phyloP scores from a whole-genome alignment of 2,888 invertebrate species.

The Drosophila mulleri region DNA sequence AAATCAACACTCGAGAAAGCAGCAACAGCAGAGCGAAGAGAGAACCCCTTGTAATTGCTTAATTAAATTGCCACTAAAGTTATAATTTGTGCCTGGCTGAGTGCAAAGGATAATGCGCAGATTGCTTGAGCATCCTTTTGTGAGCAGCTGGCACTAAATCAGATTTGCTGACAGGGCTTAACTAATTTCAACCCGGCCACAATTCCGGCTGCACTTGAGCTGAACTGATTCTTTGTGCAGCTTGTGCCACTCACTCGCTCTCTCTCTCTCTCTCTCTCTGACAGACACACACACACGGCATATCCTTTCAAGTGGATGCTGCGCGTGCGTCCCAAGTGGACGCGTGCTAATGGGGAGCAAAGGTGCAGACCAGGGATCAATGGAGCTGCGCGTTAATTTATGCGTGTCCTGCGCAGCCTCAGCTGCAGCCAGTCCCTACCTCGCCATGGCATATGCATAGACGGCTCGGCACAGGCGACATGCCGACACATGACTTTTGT shows the following conservation, averaged over 20 bases:
- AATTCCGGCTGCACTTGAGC: conserved; percentile 67
- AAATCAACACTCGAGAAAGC: conserved; percentile 61
- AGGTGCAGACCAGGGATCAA: conserved; percentile 67
- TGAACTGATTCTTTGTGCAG: conserved; percentile 57
- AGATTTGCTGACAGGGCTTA: conserved; percentile 81
- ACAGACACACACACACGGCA: not conserved
- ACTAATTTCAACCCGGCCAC: conserved; percentile 80
- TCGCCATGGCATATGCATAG: conserved; percentile 66
- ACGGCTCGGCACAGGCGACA: conserved; percentile 63
- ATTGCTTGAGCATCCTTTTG: conserved; percentile 19
- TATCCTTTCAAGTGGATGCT: conserved; percentile 51
- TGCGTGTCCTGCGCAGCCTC: conserved; percentile 71
- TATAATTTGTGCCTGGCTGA: conserved; percentile 62
- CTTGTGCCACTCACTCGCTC: conserved; percentile 43
- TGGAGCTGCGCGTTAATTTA: conserved; percentile 63
- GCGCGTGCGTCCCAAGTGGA: conserved; percentile 75
- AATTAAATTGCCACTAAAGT: conserved; percentile 78
- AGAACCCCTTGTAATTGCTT: conserved; percentile 72
- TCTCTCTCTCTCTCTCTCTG: not conserved
- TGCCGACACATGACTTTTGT: conserved; percentile 79
- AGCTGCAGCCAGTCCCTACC: conserved; percentile 58
- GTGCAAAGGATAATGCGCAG: conserved; percentile 13
- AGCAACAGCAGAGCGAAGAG: not conserved
- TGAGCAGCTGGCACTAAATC: conserved; percentile 81
- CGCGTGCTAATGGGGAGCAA: conserved; percentile 80